Conservation (phyloP, 2,797 vertebrate genomes). For the Cyprinodon diabolis region DNA sequence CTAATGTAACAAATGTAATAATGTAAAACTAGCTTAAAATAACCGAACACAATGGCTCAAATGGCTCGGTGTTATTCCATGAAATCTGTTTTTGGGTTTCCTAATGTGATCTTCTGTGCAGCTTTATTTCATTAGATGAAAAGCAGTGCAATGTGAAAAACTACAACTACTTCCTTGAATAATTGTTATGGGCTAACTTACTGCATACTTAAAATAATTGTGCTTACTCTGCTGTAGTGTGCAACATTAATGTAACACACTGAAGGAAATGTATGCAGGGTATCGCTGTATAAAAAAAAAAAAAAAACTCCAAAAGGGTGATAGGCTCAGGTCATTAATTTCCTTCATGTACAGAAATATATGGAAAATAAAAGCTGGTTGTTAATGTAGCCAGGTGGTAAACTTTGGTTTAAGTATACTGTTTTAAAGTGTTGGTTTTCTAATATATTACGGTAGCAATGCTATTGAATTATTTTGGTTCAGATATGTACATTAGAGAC, state of each 20-base stretch:
- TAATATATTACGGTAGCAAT: too few relatives aligned
- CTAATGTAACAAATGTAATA: too few relatives aligned
- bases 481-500: too few relatives aligned
- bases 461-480: too few relatives aligned
- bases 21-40: too few relatives aligned
- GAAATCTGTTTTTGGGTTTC: neutral
- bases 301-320: conserved; percentile 15
- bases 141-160: too few relatives aligned
- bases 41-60: too few relatives aligned
- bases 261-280: conserved; percentile 7
- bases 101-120: too few relatives aligned
- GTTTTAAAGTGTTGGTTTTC: too few relatives aligned
- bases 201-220: conserved; percentile 7
- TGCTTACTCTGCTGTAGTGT: neutral
- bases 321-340: conserved; percentile 30
- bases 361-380: conserved; percentile 9
- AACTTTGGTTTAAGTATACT: too few relatives aligned
- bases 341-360: conserved; percentile 25
- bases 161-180: neutral
- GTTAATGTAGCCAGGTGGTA: neutral
- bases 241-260: conserved; percentile 12
- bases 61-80: too few relatives aligned
- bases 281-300: conserved; percentile 11
- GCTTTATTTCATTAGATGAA: too few relatives aligned
- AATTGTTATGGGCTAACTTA: neutral